Evolutionary conservation across 2,797 vertebrate species (phyloP).

Genomic region (Diplodus sargus): DNA sequence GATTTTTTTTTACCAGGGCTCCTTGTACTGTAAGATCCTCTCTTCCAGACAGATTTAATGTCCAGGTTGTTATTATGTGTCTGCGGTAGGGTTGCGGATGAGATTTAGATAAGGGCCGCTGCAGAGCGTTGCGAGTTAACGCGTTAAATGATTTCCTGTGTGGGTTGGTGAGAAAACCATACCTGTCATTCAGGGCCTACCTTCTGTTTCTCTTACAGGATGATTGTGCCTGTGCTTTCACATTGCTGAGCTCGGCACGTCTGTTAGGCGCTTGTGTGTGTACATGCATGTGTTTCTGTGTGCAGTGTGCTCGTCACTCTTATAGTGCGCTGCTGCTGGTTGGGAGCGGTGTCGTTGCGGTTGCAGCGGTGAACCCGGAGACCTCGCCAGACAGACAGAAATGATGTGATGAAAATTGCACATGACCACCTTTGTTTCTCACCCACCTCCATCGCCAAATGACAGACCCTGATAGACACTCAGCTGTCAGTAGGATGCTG

Average conservation of each 20-base stretch:
- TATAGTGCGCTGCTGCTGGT: conserved; percentile 4
- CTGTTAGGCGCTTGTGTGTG: neutral
- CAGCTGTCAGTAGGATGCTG: conserved; percentile 24
- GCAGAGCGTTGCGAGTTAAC: conserved; percentile 39
- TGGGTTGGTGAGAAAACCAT: conserved; percentile 59
- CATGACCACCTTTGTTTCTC: conserved; percentile 43
- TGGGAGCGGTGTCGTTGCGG: conserved; percentile 17
- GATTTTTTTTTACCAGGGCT: conserved; percentile 46
- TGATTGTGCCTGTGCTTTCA: conserved; percentile 37
- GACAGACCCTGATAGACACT: conserved; percentile 38
- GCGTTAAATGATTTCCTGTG: conserved; percentile 58
- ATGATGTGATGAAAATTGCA: conserved; percentile 59
- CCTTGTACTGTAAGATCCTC: conserved; percentile 39
- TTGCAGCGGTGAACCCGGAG: conserved; percentile 38
- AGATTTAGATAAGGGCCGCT: conserved; percentile 47
- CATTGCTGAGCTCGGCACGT: conserved; percentile 26
- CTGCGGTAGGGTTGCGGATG: conserved; percentile 11
- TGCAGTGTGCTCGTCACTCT: neutral
- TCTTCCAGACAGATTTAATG: conserved; percentile 57
- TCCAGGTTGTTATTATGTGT: conserved; percentile 48
- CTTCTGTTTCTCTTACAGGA: conserved; percentile 40
- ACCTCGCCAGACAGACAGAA: conserved; percentile 52
- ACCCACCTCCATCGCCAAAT: conserved; percentile 37
- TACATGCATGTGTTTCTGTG: conserved; percentile 4
- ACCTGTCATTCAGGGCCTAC: conserved; percentile 62